Evolutionary conservation across 2,113 vertebrate species (phyloP).

Genomic region (Heterotilapia buettikoferi): DNA sequence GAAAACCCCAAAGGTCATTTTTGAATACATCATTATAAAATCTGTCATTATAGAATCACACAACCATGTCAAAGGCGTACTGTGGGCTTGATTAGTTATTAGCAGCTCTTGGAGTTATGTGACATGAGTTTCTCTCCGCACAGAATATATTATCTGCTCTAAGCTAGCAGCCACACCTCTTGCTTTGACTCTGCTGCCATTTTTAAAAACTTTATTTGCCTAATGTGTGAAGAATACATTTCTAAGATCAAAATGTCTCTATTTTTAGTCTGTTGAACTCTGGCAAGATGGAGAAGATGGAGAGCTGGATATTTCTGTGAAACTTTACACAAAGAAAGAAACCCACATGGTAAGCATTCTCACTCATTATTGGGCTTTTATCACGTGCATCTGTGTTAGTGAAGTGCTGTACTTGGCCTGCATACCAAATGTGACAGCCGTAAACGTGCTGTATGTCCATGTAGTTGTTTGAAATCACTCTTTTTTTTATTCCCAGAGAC

Average conservation of each 20-base stretch:
- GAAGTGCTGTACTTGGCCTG: neutral
- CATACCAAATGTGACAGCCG: neutral
- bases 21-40: neutral
- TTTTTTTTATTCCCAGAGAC: neutral
- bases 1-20: neutral
- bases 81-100: neutral
- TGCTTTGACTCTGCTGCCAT: neutral
- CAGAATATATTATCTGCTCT: neutral
- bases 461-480: neutral
- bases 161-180: neutral
- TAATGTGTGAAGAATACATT: neutral
- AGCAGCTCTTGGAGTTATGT: neutral
- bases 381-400: neutral
- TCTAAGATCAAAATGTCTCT: neutral
- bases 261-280: constrained; percentile 72
- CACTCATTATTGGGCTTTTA: neutral
- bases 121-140: neutral
- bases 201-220: neutral
- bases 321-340: constrained; percentile 79
- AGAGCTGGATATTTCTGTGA: constrained; percentile 80
- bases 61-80: neutral
- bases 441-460: neutral
- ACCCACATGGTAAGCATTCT: constrained; percentile 79
- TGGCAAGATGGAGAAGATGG: constrained; percentile 82
- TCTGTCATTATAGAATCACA: neutral